A percentile compares a stretch with the other conserved stretches of the same genome.
phyloP scores from a whole-genome alignment of 2,113 vertebrate species.

The Suncus etruscus region DNA sequence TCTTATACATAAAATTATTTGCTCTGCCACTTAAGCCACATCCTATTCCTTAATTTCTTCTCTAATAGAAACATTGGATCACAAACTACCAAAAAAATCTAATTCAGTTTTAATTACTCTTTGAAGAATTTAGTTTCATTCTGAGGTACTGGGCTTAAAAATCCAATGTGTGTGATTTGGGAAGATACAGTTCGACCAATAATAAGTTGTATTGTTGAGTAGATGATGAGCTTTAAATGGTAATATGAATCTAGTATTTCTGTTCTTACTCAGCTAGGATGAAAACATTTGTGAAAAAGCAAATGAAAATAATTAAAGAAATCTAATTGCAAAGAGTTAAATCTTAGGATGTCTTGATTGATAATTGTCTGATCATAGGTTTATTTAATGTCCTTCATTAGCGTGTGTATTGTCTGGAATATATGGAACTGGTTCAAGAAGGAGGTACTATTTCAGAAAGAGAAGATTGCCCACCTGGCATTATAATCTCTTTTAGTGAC shows the following conservation, averaged over 20 bases:
- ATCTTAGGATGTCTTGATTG: not conserved
- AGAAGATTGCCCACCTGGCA: not conserved
- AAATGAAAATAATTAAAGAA: not conserved
- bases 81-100: not conserved
- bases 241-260: not conserved
- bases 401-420: too few species aligned
- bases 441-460: too few species aligned
- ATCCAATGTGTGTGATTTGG: not conserved
- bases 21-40: too few species aligned
- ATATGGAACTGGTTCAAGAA: too few species aligned
- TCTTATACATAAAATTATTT: too few species aligned
- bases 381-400: not conserved
- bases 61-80: not conserved
- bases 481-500: not conserved
- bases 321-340: not conserved
- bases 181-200: not conserved
- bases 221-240: not conserved
- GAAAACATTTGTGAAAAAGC: not conserved
- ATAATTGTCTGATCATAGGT: not conserved
- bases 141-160: not conserved
- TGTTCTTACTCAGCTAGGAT: not conserved
- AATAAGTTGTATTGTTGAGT: not conserved
- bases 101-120: not conserved
- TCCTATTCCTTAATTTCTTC: too few species aligned
- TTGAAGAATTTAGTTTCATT: not conserved